Base-by-base conservation (phyloP, 2,113 vertebrate genomes). In the Gymnorhina tibicen region DNA sequence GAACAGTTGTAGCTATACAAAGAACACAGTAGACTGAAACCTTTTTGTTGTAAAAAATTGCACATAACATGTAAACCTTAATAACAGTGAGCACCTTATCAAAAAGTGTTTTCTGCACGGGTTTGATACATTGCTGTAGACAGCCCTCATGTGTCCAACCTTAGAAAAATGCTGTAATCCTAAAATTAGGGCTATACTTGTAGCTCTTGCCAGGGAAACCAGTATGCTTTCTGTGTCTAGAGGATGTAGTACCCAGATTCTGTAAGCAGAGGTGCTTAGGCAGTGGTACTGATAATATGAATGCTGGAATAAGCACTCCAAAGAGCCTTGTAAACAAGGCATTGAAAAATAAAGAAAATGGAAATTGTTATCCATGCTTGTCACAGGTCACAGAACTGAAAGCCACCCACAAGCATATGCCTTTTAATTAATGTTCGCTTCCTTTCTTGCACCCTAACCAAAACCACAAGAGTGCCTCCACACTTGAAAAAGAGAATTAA, bases 1-100 rank as follows among this genome's bases (percentile, higher is more conserved):
- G 75, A 95, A 70, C 58, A 70, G 39, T 63, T 94, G 55, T 88
- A 91, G 59, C 85, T 95, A 28, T 89, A 60, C 85, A 94, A 93
- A 92, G 73, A 77, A 74, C 73, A 81, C 24, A 92, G 33, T 39
- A 81, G 46, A 63, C 56, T 58, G 49, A 64, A 79, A 67, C n/a
- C 20, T 76, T 17, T 79, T 74, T 42, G 68, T 78, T 83, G 75
- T 92, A 79, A 85, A 70, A 85, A 90, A 84, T 49, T 47, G 47
- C 39, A 88, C 23, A 11, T 75, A 84, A 64, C 73, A 26, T 56
- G 37, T 74, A 81, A 88, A 80, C 68, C 60, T 67, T 75, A 75
- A 44, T 59, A 73, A 46, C 33, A 77, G 46, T 3, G 17, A 89
- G 39, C 42, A 82, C 46, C 67, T 56, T 87, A 67, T 21, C 22